Conservation (phyloP, 2,888 invertebrate genomes). For the Tachystola acroxantha region DNA sequence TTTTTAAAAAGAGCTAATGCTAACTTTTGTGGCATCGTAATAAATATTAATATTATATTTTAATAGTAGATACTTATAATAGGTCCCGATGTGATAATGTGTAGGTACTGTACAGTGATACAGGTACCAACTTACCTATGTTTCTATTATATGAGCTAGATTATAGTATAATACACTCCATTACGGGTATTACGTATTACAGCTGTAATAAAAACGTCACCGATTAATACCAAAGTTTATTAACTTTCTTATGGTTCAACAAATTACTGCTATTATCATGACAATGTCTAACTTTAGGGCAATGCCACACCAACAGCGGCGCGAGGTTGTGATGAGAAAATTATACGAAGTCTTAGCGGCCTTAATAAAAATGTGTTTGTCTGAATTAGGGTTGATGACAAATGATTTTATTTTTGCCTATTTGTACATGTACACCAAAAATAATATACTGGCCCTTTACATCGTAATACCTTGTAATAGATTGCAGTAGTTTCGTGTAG, state of each 20-base stretch:
- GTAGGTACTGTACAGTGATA: no score
- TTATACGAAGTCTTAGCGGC: constrained; percentile 69
- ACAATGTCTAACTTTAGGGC: constrained; percentile 45
- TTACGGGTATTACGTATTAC: background rate
- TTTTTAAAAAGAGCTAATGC: no score
- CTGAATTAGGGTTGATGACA: constrained; percentile 6
- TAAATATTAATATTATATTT: no score
- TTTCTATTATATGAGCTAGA: no score
- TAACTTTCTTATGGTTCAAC: constrained; percentile 32
- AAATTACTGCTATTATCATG: constrained; percentile 45
- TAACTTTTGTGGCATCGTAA: no score
- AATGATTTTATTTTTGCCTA: constrained; percentile 6
- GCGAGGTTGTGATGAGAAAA: constrained; percentile 60
- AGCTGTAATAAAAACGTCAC: constrained; percentile 10
- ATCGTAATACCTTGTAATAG: no score
- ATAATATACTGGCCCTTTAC: no score
- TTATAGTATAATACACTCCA: background rate
- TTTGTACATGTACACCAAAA: no score
- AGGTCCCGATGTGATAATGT: no score
- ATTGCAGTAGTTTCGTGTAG: no score
- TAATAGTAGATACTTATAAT: no score
- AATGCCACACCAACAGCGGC: constrained; percentile 23
- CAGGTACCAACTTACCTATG: no score
- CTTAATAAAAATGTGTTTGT: constrained; percentile 71
- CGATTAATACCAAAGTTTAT: constrained; percentile 32